A percentile compares a stretch with the other conserved stretches of the same genome.
phyloP scores from a whole-genome alignment of 2,797 vertebrate genomes.

The Trichosurus vulpecula region DNA sequence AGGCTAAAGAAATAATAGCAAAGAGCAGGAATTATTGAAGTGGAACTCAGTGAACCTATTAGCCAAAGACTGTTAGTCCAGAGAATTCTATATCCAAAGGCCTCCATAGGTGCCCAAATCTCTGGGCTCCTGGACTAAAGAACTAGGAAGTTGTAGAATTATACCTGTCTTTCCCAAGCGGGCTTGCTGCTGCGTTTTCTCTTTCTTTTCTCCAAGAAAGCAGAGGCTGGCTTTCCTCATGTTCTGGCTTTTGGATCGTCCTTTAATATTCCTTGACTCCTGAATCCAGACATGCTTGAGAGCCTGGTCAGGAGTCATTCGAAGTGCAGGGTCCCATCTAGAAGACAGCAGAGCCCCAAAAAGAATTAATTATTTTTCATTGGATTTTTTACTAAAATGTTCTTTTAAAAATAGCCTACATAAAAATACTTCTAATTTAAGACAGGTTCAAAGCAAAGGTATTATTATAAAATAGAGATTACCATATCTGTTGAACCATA shows the following conservation, averaged over 20 bases:
- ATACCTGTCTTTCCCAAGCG: conserved; percentile 46
- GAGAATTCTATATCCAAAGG: neutral
- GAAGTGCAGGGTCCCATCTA: conserved; percentile 93
- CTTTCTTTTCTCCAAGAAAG: conserved; percentile 75
- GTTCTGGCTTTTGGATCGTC: conserved; percentile 82
- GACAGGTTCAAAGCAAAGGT: conserved; percentile 15
- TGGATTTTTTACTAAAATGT: neutral
- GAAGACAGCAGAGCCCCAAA: conserved; percentile 42
- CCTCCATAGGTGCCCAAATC: neutral
- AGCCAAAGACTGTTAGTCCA: neutral
- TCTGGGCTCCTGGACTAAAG: neutral
- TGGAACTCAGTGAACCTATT: neutral
- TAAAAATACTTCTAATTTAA: conserved; percentile 44
- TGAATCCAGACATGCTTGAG: conserved; percentile 94
- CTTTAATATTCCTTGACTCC: conserved; percentile 87
- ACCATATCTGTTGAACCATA: neutral
- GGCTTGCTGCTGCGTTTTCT: conserved; percentile 62
- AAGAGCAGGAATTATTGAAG: neutral
- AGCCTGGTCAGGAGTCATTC: conserved; percentile 94
- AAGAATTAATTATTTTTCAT: conserved; percentile 39
- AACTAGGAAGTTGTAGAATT: neutral
- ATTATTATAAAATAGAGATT: conserved; percentile 5
- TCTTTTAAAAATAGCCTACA: conserved; percentile 9
- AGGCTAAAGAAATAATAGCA: neutral
- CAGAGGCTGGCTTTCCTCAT: conserved; percentile 77